phyloP scores from a whole-genome alignment of 2,797 vertebrate species.

The Tauraco hartlaubi region DNA sequence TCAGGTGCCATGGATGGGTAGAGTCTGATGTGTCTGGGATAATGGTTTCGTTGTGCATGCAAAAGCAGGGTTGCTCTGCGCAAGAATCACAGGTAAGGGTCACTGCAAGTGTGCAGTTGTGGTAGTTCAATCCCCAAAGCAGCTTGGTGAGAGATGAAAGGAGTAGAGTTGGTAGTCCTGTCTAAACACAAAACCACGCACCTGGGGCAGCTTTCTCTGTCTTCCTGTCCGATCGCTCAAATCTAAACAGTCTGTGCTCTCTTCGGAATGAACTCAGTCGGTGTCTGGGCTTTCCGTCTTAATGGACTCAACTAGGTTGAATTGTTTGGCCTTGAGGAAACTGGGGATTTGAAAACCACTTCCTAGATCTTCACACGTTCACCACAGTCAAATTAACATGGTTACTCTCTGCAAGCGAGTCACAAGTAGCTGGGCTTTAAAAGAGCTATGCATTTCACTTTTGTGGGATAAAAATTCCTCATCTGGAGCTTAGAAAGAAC shows the following conservation, averaged over 20 bases:
- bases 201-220: neutral
- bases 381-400: neutral
- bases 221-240: neutral
- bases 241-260: neutral
- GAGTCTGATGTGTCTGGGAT: neutral
- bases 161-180: neutral
- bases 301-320: neutral
- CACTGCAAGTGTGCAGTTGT: neutral
- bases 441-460: neutral
- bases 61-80: neutral
- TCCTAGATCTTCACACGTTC: neutral
- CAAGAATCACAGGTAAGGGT: neutral
- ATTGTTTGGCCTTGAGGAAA: neutral
- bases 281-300: neutral
- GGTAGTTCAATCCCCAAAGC: neutral
- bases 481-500: neutral
- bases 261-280: neutral
- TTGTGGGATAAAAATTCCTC: neutral
- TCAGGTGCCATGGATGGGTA: neutral
- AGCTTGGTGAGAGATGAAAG: neutral
- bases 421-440: neutral
- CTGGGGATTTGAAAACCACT: neutral
- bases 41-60: rapidly evolving
- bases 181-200: neutral
- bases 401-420: neutral